Base-by-base conservation (phyloP, 1,140 invertebrate species). In the Drosophila lacteicornis region DNA sequence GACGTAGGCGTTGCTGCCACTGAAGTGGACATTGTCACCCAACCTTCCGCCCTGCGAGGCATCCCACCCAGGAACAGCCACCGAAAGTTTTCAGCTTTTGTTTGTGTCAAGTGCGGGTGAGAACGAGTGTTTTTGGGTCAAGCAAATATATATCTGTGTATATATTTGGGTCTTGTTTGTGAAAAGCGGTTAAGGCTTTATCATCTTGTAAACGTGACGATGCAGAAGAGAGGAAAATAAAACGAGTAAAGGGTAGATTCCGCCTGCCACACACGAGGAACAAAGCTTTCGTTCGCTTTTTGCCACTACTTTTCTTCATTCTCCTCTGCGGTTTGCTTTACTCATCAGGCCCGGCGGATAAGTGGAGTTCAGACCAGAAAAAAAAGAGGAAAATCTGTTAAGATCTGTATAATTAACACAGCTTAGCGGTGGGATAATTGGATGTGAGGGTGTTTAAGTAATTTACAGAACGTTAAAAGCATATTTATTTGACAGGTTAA, bases 181-280 rank as follows among this genome's bases (percentile, higher is more conserved):
- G 84, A 80, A 88, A 88, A 88, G 85, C 81, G 82, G 84, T 74
- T 90, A 79, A 81, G 75, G 85, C 85, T 85, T 84, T 90, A 90
- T 85, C 85, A 88, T 91, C 81, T 85, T 85, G 86, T 90, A 79
- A 88, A 85, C 85, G 75, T 85, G 85, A 82, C 82, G 67, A 75
- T 81, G 85, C 85, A 78, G 82, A 90, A 84, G 76, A 46, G 60
- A 11, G 30, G 74, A 47, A 55, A 77, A 56, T 74, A 58, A 53
- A 67, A 68, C 43, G 67, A 47, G 33, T 49, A 60, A 61, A 43
- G 53, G 51, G 60, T 67, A 67, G 38, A 49, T 17, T 43, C 47
- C 49, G 45, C 61, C 80, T 53, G 45, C 70, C 80, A 65, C 61
- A 70, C 59, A 58, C 53, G 56, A 40, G 30, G 15, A 22, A 12